A percentile compares a stretch with the other conserved stretches of the same genome.
These are phyloP conservation scores for Aphelenchoides avenae DNA, from an alignment of 1,140 invertebrate genomes.

Conservation along the genomic window DNA sequence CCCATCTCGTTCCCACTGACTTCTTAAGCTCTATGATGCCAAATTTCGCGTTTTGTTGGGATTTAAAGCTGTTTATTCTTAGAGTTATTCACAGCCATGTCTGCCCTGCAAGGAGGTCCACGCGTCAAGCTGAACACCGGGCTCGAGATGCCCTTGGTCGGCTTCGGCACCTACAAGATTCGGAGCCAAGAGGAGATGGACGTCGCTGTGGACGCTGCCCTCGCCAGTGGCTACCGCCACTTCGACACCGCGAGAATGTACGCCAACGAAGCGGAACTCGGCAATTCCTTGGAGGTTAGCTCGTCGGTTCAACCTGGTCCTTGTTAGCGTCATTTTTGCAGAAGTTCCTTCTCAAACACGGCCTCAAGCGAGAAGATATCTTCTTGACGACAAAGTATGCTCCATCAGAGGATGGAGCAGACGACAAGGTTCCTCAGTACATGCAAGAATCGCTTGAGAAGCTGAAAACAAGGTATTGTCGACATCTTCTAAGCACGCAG, in stretches of 20 bases:
- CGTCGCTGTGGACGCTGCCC: conserved; percentile 37
- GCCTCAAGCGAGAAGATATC: conserved; percentile 40
- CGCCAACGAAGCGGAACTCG: conserved; percentile 36
- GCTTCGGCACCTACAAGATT: conserved; percentile 38
- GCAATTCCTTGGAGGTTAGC: conserved; percentile 35
- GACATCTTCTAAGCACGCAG: background rate
- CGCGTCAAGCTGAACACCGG: conserved; percentile 29
- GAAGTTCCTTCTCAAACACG: conserved; percentile 40
- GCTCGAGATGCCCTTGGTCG: conserved; percentile 36
- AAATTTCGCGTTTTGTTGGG: no score
- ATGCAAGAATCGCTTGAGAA: conserved; percentile 15
- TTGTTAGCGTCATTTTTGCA: conserved; percentile 13
- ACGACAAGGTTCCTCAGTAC: conserved; percentile 18
- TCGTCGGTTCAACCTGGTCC: background rate
- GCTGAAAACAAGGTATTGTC: conserved; percentile 32
- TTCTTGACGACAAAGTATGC: conserved; percentile 46
- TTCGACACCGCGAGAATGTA: conserved; percentile 49
- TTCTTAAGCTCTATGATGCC: no score
- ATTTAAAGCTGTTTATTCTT: no score
- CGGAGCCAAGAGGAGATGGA: conserved; percentile 26
- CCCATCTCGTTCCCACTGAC: no score
- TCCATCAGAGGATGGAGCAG: conserved; percentile 20
- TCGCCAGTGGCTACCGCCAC: conserved; percentile 30
- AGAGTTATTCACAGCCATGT: no score
- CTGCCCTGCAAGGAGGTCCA: no score